A percentile compares a stretch with the other conserved stretches of the same genome.
Evolutionary conservation across 1,140 invertebrate genomes (phyloP).

Genomic region (Lucilia sericata): DNA sequence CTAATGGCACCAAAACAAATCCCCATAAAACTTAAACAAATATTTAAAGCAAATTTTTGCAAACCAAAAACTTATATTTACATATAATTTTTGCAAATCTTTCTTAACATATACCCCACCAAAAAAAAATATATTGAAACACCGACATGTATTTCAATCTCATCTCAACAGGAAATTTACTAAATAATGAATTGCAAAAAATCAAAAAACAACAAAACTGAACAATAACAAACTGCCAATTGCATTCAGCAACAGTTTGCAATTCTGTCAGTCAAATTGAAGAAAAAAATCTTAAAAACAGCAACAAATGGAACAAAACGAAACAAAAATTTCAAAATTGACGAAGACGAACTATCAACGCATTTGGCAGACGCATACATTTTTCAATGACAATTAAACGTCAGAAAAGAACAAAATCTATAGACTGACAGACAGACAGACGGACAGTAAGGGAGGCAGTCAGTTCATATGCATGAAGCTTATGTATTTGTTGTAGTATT

Average conservation of each 20-base stretch:
- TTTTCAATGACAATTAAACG: slow-evolving; percentile 42
- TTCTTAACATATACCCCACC: too few relatives aligned
- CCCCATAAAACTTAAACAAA: too few relatives aligned
- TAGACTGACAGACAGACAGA: not conserved
- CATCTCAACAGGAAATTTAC: slow-evolving; percentile 6
- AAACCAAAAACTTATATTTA: not conserved
- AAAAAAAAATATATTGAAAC: slow-evolving; percentile 1
- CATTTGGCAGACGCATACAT: slow-evolving; percentile 36
- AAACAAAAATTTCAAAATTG: slow-evolving; percentile 21
- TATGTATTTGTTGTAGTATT: not conserved
- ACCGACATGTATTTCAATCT: slow-evolving; percentile 26
- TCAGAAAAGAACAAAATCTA: slow-evolving; percentile 38
- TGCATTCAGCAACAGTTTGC: slow-evolving; percentile 32
- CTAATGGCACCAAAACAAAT: too few relatives aligned
- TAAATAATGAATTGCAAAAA: slow-evolving; percentile 18
- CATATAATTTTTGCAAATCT: too few relatives aligned
- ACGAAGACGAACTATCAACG: slow-evolving; percentile 44
- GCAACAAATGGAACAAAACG: not conserved
- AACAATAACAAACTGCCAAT: slow-evolving; percentile 40
- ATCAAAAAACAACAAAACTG: not conserved
- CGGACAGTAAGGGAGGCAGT: too few relatives aligned
- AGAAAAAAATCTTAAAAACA: not conserved
- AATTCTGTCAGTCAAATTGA: slow-evolving; percentile 23
- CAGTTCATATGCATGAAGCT: slow-evolving; percentile 39
- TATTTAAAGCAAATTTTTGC: not conserved